Evolutionary conservation across 1,140 invertebrate species (phyloP), one percentile per base, ranked within the genome.

Genomic region (Hyles euphorbiae): DNA sequence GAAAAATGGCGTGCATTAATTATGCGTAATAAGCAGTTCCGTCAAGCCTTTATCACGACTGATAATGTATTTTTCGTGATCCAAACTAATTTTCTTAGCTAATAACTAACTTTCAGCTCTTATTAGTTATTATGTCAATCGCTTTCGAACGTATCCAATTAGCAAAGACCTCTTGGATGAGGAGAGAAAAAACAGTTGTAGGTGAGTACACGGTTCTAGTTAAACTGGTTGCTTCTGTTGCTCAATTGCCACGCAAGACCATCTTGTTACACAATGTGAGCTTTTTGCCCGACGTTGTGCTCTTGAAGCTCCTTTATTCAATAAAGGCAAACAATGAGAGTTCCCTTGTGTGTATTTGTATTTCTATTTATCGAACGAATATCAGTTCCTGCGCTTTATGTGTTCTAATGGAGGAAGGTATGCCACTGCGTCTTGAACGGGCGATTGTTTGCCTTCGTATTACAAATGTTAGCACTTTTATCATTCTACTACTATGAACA

Each of bases 291-390:
- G 58, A 71, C 61, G 62, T 67, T 71, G 61, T 74, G 67, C 70
- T 77, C 75, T 68, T 63, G 36, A 34, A 63, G 52, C 66, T 68
- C 65, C 67, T 67, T 76, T 70, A 67, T 76, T 72, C 60, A 33
- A 36, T 54, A 45, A 56, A 69, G 65, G 49, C 66, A 73, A 85
- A 83, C 80, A 84, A 84, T 84, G 74, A 76, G 63, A 76, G 63
- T 60, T 67, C 70, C 58, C 60, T 53, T 68, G 64, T 70, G 53
- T 68, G 63, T 78, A 71, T 75, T 78, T 74, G 74, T 75, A 56
- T 74, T 76, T 76, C 68, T 66, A 63, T 69, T 78, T 83, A 81
- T 81, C 76, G 40, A 22, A 8, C 40, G 36, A 54, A 54, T 54
- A 44, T 43, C 53, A 44, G 53, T 54, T 54, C 53, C 53, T 54